Evolutionary conservation across 2,797 vertebrate species (phyloP), one percentile per base, ranked within the genome.

Genomic region (Pipistrellus nathusii): DNA sequence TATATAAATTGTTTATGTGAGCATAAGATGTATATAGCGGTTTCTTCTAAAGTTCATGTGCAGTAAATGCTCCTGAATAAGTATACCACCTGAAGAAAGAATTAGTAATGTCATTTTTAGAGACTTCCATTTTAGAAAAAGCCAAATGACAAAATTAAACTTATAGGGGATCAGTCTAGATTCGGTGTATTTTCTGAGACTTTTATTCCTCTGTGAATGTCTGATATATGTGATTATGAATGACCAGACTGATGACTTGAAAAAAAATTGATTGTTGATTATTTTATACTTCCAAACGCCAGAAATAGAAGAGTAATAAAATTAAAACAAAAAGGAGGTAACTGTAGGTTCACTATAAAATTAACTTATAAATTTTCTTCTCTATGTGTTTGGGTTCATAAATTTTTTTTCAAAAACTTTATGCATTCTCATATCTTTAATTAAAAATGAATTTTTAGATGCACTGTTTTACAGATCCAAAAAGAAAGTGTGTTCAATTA

Each of bases 1-100:
- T 3, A 27, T n/a, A n/a, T n/a, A n/a, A n/a, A n/a, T n/a, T n/a
- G n/a, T n/a, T n/a, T n/a, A n/a, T n/a, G n/a, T n/a, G n/a, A n/a
- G n/a, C n/a, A n/a, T n/a, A n/a, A n/a, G n/a, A n/a, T n/a, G n/a
- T n/a, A 21, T 1, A 27, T 3, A 27, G 32, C 10, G 0, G 38
- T 53, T 88, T 88, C 55, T 90, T 93, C 68, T 93, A 8, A 94
- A 95, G 35, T 69, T 94, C 78, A 21, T 30, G 5, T 46, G n/a
- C 8, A 7, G 68, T 64, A 35, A 59, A 78, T 72, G 59, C 55
- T 30, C 21, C 38, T 25, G 46, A 71, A 51, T 66, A 86, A 55
- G 44, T n/a, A 27, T 15, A 13, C 17, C 27, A 59, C 68, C 69
- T 55, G 80, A 68, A 59, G 68, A 30, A 69, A 35, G 18, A 5